Evolutionary conservation across 35 echinoderm and acorn worm genomes (phyloP).

Genomic region (Strongylocentrotus purpuratus): DNA sequence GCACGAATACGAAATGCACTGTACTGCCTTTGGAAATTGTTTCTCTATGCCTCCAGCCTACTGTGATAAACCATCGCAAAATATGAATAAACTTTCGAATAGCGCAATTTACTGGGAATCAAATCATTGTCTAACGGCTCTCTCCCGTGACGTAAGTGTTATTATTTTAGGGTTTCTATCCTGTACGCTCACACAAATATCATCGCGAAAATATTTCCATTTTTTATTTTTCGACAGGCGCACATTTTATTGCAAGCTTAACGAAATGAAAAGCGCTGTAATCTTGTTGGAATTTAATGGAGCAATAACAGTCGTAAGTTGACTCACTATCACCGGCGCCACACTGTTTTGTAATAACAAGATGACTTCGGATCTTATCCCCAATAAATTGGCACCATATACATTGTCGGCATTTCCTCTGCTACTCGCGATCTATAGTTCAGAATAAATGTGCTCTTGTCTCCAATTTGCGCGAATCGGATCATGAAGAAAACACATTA

Average conservation of each 20-base stretch:
- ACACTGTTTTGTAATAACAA: conserved; percentile 27
- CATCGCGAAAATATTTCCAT: not conserved
- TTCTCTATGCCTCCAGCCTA: not conserved
- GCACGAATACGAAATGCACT: not conserved
- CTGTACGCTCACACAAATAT: not conserved
- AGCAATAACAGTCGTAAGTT: conserved; percentile 23
- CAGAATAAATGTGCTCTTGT: not conserved
- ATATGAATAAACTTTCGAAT: not conserved
- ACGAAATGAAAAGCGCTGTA: conserved; percentile 37
- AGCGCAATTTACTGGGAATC: conserved; percentile 29
- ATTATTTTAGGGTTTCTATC: not conserved
- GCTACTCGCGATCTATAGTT: not conserved
- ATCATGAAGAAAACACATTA: not conserved
- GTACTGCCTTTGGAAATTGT: not conserved
- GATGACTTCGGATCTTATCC: conserved; percentile 1
- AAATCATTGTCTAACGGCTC: not conserved
- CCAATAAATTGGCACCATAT: not conserved
- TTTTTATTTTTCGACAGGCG: not conserved
- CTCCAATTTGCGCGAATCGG: not conserved
- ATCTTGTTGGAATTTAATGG: conserved; percentile 42
- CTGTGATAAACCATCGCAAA: not conserved
- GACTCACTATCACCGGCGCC: conserved; percentile 21
- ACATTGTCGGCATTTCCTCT: not conserved
- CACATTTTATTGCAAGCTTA: conserved; percentile 41
- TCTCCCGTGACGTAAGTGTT: not conserved